phyloP scores from a whole-genome alignment of 2,113 vertebrate genomes.

The Agapornis roseicollis region DNA sequence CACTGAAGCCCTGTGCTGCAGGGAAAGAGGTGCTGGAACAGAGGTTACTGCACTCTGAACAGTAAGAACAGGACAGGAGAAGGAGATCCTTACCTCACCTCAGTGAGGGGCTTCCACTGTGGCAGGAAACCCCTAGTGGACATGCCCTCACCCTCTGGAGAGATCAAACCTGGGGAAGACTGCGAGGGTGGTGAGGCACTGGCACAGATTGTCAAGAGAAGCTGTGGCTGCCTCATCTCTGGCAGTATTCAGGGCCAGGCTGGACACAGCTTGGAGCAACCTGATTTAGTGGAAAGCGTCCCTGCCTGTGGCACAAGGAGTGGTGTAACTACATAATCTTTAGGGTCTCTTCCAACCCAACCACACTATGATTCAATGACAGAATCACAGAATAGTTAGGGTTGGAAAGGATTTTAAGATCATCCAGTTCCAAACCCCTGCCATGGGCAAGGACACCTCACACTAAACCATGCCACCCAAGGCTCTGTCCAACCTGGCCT shows the following conservation, averaged over 20 bases:
- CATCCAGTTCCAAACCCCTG: too few species aligned
- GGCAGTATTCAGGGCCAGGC: neutral
- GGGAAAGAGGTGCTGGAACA: neutral
- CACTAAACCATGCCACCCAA: too few species aligned
- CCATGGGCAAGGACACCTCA: too few species aligned
- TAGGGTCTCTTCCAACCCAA: neutral
- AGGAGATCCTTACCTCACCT: neutral
- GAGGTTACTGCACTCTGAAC: neutral
- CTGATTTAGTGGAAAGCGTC: neutral
- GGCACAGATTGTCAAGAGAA: neutral
- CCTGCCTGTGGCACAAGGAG: neutral
- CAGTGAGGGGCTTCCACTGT: fast-evolving
- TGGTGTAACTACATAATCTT: neutral
- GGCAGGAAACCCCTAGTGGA: neutral
- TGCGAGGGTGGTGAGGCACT: neutral
- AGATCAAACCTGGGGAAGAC: fast-evolving
- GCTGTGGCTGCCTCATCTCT: neutral
- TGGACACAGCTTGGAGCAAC: neutral
- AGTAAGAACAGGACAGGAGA: neutral
- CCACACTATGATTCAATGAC: neutral
- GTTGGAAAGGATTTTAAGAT: too few species aligned
- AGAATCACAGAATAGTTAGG: too few species aligned
- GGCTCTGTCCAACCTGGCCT: too few species aligned
- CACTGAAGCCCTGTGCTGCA: fast-evolving
- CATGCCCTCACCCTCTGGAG: fast-evolving